Conservation (phyloP, 1,140 invertebrate genomes). For the Drosophila prosaltans region DNA sequence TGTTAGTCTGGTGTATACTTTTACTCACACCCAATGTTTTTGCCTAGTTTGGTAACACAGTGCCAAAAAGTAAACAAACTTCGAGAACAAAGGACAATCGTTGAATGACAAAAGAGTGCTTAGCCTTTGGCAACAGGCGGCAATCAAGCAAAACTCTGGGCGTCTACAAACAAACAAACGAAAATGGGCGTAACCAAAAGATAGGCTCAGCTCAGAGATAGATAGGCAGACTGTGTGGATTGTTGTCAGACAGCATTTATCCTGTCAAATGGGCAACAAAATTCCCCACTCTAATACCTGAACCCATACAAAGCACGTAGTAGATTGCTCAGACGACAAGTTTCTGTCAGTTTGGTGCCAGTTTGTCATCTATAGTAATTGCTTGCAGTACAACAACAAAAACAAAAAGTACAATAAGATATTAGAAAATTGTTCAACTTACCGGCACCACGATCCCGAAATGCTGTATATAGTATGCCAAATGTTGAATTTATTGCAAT, state of each 20-base stretch:
- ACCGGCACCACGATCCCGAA: slow-evolving; percentile 85
- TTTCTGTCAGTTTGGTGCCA: too few relatives aligned
- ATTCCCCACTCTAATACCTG: not conserved
- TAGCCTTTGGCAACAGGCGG: slow-evolving; percentile 77
- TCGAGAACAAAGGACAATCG: slow-evolving; percentile 71
- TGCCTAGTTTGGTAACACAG: slow-evolving; percentile 1
- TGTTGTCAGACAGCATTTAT: not conserved
- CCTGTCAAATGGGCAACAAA: not conserved
- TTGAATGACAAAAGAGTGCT: slow-evolving; percentile 77
- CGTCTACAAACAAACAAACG: slow-evolving; percentile 23
- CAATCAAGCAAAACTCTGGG: slow-evolving; percentile 65
- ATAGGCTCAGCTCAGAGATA: slow-evolving; percentile 33
- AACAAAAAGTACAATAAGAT: too few relatives aligned
- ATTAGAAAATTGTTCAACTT: slow-evolving; percentile 32
- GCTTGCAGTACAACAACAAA: too few relatives aligned
- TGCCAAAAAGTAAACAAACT: slow-evolving; percentile 64
- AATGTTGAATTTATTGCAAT: slow-evolving; percentile 88
- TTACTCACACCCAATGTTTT: not conserved
- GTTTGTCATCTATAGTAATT: too few relatives aligned
- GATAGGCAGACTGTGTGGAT: slow-evolving; percentile 24
- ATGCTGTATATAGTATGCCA: slow-evolving; percentile 89
- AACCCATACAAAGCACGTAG: not conserved
- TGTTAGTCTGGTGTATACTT: not conserved
- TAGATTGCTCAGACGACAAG: too few relatives aligned
- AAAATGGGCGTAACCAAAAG: slow-evolving; percentile 3